Conservation (phyloP, 2,888 invertebrate genomes). For the Psylliodes chrysocephalus region DNA sequence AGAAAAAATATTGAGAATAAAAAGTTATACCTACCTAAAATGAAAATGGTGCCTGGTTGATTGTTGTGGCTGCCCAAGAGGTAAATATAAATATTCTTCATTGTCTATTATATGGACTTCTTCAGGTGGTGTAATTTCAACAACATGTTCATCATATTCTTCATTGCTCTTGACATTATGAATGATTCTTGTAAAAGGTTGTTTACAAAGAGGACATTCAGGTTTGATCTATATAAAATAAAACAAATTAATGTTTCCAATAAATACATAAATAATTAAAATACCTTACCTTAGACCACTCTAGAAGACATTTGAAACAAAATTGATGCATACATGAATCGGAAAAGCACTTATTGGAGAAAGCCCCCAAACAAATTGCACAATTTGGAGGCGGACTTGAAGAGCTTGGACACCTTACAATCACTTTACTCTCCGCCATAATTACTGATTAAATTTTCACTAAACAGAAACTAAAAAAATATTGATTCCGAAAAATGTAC, state of each 20-base stretch:
- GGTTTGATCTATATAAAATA: slow-evolving; percentile 80
- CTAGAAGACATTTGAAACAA: slow-evolving; percentile 90
- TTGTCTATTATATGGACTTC: slow-evolving; percentile 52
- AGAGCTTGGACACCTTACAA: slow-evolving; percentile 49
- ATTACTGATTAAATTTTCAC: slow-evolving; percentile 22
- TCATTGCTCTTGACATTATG: slow-evolving; percentile 89
- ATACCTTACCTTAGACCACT: slow-evolving; percentile 89
- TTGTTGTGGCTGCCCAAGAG: slow-evolving; percentile 46
- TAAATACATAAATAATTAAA: slow-evolving; percentile 1
- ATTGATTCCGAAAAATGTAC: slow-evolving; percentile 24
- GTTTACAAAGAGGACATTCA: slow-evolving; percentile 94
- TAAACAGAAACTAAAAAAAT: slow-evolving; percentile 8
- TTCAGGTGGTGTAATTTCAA: slow-evolving; percentile 57
- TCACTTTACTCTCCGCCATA: slow-evolving; percentile 55
- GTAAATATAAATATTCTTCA: slow-evolving; percentile 55
- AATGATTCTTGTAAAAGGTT: slow-evolving; percentile 89
- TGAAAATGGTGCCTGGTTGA: slow-evolving; percentile 60
- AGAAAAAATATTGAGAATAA: neutral
- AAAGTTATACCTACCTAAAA: slow-evolving; percentile 56
- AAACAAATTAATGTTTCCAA: neutral
- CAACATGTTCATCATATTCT: slow-evolving; percentile 86
- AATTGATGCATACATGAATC: slow-evolving; percentile 94
- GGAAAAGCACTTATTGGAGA: slow-evolving; percentile 89
- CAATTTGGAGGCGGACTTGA: slow-evolving; percentile 83
- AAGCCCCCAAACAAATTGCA: slow-evolving; percentile 89